phyloP scores from a whole-genome alignment of 2,113 vertebrate genomes.

The Psittacara wagleri region DNA sequence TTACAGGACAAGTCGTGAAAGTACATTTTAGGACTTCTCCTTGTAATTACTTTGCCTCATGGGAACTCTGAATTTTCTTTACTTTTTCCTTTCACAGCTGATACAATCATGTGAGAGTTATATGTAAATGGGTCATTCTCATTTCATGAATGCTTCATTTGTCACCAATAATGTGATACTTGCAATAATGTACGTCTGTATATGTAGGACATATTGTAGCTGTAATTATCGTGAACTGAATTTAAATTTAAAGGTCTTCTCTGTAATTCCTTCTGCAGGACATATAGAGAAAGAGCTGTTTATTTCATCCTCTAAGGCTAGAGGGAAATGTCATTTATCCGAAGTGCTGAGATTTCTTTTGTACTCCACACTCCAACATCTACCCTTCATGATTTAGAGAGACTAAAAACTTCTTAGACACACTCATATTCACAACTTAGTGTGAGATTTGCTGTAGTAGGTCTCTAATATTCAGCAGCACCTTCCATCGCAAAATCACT shows the following conservation, averaged over 20 bases:
- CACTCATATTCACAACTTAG: background rate
- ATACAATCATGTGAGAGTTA: background rate
- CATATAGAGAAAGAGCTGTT: background rate
- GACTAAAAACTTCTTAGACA: background rate
- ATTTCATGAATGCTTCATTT: background rate
- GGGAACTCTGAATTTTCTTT: background rate
- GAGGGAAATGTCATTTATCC: background rate
- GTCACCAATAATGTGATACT: background rate
- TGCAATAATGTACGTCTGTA: background rate
- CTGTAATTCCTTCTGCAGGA: background rate
- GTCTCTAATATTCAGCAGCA: background rate
- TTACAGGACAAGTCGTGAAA: background rate
- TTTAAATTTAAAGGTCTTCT: background rate
- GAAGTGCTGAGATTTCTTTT: background rate
- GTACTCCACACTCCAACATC: background rate
- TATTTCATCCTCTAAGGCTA: background rate
- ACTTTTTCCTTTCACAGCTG: background rate
- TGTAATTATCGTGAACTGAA: background rate
- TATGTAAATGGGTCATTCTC: background rate
- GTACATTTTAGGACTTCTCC: background rate
- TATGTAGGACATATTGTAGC: background rate
- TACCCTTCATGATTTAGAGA: background rate
- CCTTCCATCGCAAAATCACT: background rate
- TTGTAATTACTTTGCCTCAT: background rate
- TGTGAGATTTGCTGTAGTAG: background rate